Base-by-base conservation (phyloP, 2,113 vertebrate species). In the Copsychus sechellarum region DNA sequence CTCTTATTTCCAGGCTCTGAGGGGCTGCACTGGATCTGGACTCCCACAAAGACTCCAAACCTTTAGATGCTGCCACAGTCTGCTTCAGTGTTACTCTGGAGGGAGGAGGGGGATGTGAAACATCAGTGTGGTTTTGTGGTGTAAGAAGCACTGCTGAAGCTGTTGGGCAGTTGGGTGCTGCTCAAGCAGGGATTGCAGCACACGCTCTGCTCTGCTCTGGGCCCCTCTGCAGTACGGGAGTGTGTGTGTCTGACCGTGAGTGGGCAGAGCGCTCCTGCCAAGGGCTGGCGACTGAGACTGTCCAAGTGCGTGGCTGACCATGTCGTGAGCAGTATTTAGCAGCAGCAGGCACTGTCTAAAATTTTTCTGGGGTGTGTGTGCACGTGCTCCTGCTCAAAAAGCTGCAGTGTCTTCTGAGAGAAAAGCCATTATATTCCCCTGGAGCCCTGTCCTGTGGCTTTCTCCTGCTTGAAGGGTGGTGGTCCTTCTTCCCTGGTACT, bases 101-200 rank as follows among this genome's bases (percentile, higher is more conserved):
- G 13, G 11, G 42, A 12, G 15, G 19, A 8, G 40, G 6, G 22
- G 5, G 5, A 14, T 20, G 24, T 43, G 50, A 21, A 38, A 57
- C 8, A 6, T 9, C 19, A 2, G 14, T 10, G 34, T 31, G 54
- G 54, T 53, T 77, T 86, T 28, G 48, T 8, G 13, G 8, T 42
- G 2, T 50, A 11, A 26, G 26, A 51, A 81, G 11, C 3, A 1
- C 3, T 61, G 29, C 36, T 57, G 50, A 8, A 38, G 7, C 36
- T 51, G 6, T 1, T 6, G 9, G 18, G 25, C 7, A 2, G 8
- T 3, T 51, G 56, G 34, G 42, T 26, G 15, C 25, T 60, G 11
- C 8, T 48, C 4, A 9, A 0, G 5, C 5, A 1, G 0, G 7
- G 31, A 7, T 42, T 42, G 14, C 23, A 21, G 42, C 12, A 38